Percentiles rank a stretch among this genome's conserved stretches.
Evolutionary conservation across 2,797 vertebrate genomes (phyloP).

Genomic region (Coregonus suidteri): DNA sequence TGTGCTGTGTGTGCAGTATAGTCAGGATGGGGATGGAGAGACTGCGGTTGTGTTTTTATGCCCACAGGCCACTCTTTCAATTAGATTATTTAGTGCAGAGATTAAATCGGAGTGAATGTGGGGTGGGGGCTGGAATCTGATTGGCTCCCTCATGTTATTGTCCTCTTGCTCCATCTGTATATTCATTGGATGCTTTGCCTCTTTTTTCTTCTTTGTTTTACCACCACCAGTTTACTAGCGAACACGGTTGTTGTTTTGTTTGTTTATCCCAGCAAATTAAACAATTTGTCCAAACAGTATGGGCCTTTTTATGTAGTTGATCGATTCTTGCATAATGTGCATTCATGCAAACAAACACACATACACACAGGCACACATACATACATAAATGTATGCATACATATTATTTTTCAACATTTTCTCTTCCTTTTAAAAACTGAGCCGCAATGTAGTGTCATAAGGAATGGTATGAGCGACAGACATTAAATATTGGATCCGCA

Average conservation of each 20-base stretch:
- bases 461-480: conserved; percentile 34
- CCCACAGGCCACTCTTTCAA: conserved; percentile 37
- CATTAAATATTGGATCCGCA: conserved; percentile 10
- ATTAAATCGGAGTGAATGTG: conserved; percentile 38
- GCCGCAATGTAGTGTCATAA: conserved; percentile 51
- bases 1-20: conserved; percentile 3
- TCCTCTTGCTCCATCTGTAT: not conserved
- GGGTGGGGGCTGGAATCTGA: conserved; percentile 43
- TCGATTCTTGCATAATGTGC: conserved; percentile 2
- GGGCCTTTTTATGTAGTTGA: conserved; percentile 42
- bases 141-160: conserved; percentile 34
- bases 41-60: conserved; percentile 39
- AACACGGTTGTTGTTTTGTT: conserved; percentile 20
- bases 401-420: conserved; percentile 46
- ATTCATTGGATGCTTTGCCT: conserved; percentile 4
- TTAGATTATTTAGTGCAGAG: conserved; percentile 50
- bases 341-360: conserved; percentile 19
- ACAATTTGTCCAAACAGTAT: not conserved
- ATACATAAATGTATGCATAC: conserved; percentile 2
- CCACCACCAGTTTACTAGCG: conserved; percentile 17
- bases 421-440: conserved; percentile 47
- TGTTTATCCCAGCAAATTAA: not conserved
- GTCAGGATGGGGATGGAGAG: conserved; percentile 42
- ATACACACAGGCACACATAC: conserved; percentile 28
- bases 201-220: not conserved